Base-by-base conservation (phyloP, 2,888 invertebrate genomes). In the Gerris lacustris region DNA sequence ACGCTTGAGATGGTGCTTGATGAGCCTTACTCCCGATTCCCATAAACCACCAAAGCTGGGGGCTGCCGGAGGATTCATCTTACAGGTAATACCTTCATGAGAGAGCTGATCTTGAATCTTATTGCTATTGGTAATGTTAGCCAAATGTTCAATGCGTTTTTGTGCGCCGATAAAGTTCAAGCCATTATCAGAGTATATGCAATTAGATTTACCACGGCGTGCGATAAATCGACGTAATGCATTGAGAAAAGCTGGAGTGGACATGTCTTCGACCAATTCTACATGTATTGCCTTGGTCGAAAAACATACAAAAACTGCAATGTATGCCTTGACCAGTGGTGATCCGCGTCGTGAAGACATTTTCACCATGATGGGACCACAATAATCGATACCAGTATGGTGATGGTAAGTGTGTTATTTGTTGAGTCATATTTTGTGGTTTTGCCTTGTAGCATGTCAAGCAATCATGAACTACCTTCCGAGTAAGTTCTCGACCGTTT, bases 381-480 rank as follows among this genome's bases (percentile, higher is more conserved):
- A 76, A 73, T 74, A 78, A 70, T 78, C 77, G 0, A 77, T 68
- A 0, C 77, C 77, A 63, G 71, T 66, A 17, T 73, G 69, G n/a
- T 15, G 31, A 44, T 0, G 77, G 79, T 43, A 78, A 73, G 66
- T 78, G 47, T 15, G 76, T 77, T 78, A 79, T 78, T 5, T 76
- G 45, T 63, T 77, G 77, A 6, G 70, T 7, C 2, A 66, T 45
- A 17, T 63, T 6, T 18, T 67, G 72, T 47, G 75, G 75, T 18
- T 67, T 75, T 7, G 71, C 67, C 44, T 70, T 71, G 6, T 73
- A 76, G 67, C 75, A 77, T 5, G 6, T 44, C 0, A 76, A 55
- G 63, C 76, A 76, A 0, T 66, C 64, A 1, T 70, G 66, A 7
- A 66, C 18, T 6, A 70, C n/a, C 72, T 44, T 74, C 7, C 69